Evolutionary conservation across 2,113 vertebrate genomes (phyloP), one percentile per base, ranked within the genome.

Genomic region (Ploceus nigricollis): DNA sequence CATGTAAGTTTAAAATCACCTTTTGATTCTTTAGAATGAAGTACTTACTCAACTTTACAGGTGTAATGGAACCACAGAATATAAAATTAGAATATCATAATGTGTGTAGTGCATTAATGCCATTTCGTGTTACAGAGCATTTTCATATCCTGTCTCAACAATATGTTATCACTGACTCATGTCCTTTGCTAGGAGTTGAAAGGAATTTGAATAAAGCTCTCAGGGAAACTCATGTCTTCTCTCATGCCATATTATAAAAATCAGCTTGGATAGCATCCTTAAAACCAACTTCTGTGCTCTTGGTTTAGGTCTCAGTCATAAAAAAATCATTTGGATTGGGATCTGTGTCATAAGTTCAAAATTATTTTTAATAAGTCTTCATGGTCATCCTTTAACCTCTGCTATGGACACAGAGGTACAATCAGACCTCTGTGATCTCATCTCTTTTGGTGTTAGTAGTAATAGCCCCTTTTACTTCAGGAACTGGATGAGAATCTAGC

Each of bases 1-100:
- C 98, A 97, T 98, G 99, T 99, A 97, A 99, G 99, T 99, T 82
- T 83, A 71, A 66, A 78, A 63, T 68, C 6, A n/a, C 20, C 51
- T 88, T 75, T 83, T 91, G 61, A n/a, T 84, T 94, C 56, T 82
- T 82, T 78, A 63, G 68, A 81, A 33, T 81, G 9, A 83, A 51
- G 22, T 78, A 30, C 16, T 84, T 63, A 14, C 0, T 91, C 27
- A 86, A 69, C 61, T 47, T 30, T 31, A 64, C 20, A 78, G 33
- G 17, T 83, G 18, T 37, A 71, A 61, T 78, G 37, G 90, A 85
- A 57, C 9, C 4, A 71, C 40, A 60, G n/a, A 53, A 37, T 42
- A 28, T 60, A 31, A 66, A 66, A 83, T 47, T 28, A 47, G 47
- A 81, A 6, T 88, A 60, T n/a, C 37, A 8, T 60, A 28, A 61